These are phyloP conservation scores for Engystomops pustulosus DNA, from an alignment of 2,113 vertebrate genomes.

Conservation along the genomic window DNA sequence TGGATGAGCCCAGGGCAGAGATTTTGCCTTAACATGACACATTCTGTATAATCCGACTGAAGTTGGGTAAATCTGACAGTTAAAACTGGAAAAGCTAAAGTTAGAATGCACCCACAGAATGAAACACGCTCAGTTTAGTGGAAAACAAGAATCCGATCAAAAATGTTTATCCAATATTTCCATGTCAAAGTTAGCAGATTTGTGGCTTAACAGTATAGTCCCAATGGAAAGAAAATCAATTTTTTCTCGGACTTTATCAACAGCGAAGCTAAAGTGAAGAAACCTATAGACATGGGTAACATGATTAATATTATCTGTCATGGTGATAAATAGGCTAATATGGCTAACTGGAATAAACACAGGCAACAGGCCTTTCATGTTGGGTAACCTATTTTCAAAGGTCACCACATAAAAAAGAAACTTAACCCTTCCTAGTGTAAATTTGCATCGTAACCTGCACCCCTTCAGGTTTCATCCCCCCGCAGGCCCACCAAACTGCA, in stretches of 20 bases:
- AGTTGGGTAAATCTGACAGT: constrained; percentile 43
- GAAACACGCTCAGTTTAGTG: background rate
- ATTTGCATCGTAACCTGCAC: too few species aligned
- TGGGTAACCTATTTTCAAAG: background rate
- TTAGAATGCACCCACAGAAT: background rate
- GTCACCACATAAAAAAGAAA: too few species aligned
- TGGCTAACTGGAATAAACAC: background rate
- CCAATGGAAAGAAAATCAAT: background rate
- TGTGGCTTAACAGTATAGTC: background rate
- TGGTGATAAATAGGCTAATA: background rate
- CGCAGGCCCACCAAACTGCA: too few species aligned
- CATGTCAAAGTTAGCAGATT: background rate
- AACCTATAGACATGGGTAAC: background rate
- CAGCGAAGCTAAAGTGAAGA: background rate
- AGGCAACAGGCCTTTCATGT: background rate
- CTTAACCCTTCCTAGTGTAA: too few species aligned
- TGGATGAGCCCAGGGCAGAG: constrained; percentile 48
- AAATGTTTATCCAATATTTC: background rate
- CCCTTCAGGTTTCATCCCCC: too few species aligned
- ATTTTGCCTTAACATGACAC: constrained; percentile 43
- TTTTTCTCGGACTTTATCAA: background rate
- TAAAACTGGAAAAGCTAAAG: constrained; percentile 36
- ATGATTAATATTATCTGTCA: background rate
- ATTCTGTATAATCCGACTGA: constrained; percentile 45
- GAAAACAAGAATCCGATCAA: constrained; percentile 22